A percentile compares a stretch with the other conserved stretches of the same genome.
Evolutionary conservation across 2,888 invertebrate species (phyloP).

Genomic region (Notodonta dromedarius): DNA sequence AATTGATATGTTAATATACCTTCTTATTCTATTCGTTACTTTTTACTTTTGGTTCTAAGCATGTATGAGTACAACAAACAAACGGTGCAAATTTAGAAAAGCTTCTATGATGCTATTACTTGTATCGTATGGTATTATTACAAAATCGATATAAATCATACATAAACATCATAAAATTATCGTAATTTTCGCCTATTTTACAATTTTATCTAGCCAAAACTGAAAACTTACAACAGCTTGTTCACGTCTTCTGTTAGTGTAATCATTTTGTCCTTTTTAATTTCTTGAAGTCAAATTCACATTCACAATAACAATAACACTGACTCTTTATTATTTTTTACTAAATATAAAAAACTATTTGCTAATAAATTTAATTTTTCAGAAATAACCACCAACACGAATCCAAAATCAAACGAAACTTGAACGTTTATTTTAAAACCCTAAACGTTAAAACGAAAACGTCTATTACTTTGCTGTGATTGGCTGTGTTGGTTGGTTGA

Average conservation of each 20-base stretch:
- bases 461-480: conserved; percentile 40
- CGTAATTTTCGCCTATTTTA: too few species aligned
- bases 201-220: conserved; percentile 4
- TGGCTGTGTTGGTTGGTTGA: conserved; percentile 31
- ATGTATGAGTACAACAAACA: neutral
- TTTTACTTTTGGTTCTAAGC: neutral
- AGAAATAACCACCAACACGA: conserved; percentile 30
- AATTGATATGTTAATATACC: neutral
- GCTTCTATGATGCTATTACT: neutral
- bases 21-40: neutral
- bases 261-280: conserved; percentile 51
- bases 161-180: too few species aligned
- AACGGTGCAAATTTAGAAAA: neutral
- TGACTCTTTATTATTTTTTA: neutral
- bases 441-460: conserved; percentile 53
- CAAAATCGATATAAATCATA: too few species aligned
- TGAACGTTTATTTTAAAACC: conserved; percentile 57
- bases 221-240: conserved; percentile 68
- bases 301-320: conserved; percentile 27
- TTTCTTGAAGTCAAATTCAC: conserved; percentile 27
- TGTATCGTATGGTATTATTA: too few species aligned
- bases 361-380: conserved; percentile 4
- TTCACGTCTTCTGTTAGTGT: conserved; percentile 60
- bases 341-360: neutral
- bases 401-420: conserved; percentile 32